Evolutionary conservation across 1,140 invertebrate genomes (phyloP), one percentile per base, ranked within the genome.

Genomic region (Zaprionus davidi): DNA sequence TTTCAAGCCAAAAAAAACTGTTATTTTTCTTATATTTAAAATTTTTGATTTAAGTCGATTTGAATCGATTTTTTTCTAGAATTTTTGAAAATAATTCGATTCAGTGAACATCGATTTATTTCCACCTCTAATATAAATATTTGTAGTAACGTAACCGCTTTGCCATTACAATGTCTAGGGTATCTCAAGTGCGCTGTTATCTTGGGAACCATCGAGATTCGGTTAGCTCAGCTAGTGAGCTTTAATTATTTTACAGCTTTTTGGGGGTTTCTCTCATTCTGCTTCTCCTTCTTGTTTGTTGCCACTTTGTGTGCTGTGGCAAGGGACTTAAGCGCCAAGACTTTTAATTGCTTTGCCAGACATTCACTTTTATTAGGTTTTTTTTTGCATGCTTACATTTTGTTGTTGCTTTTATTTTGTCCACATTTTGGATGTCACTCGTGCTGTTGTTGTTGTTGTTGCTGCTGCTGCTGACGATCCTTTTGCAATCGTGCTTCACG

Each of bases 401-500:
- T 20, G 28, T 49, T 49, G 38, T 41, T 46, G n/a, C 15, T 63
- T 49, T 20, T 60, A 28, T 49, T 62, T 46, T 46, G 41, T 17
- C 41, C 41, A 46, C n/a, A 22, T 41, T 34, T 65, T 65, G 53
- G 63, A 72, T 71, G 73, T 76, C 49, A 55, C 68, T 76, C 22
- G 31, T 31, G 58, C 9, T 49, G 17, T 34, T 34, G n/a, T n/a
- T 58, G 46, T 28, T 55, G 34, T 15, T 15, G 17, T 22, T 34
- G 12, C 15, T 58, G 46, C 38, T 63, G 34, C n/a, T 15, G 49
- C 62, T 71, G 72, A 81, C 67, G 67, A 82, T 82, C 80, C 76
- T 82, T 82, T 78, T 78, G 76, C 80, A 79, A 81, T 81, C 79
- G 63, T 58, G 69, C 59, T 65, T 72, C 59, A 44, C 44, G 57